Base-by-base conservation (phyloP, 2,797 vertebrate species). In the Neosilurus mollespiculum region DNA sequence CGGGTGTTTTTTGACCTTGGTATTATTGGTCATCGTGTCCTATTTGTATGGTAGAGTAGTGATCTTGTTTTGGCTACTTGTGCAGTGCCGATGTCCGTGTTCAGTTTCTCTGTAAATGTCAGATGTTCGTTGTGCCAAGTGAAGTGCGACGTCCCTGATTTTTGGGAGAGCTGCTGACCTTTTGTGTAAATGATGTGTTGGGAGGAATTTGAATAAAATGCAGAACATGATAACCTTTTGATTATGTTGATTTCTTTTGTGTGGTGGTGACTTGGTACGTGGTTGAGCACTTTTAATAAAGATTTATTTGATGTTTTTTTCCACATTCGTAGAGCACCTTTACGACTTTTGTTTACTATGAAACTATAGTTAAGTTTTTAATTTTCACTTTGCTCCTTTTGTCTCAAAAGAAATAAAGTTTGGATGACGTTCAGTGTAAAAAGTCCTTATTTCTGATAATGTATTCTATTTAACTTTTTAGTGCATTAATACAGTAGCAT, bases 101-200 rank as follows among this genome's bases (percentile, higher is more conserved):
- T 72, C 79, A 78, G 59, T 64, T 64, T 51, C 65, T 83, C 37
- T 49, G 78, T 85, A 64, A 75, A 78, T 81, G 24, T 73, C 53
- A 72, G 58, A n/a, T 26, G 53, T 82, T 64, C 14, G 7, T 53
- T 80, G 26, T 59, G 62, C 24, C 59, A 22, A 49, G 56, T 53
- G 3, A 54, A 71, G 59, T 80, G 67, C 26, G 58, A 2, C 49
- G 5, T 24, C n/a, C 83, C 2, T 83, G 78, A 54, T 65, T 78
- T 88, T 61, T 8, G 30, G 34, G 75, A 59, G 54, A 83, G 78
- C 30, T 2, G 65, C 9, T 53, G 16, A 49, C 66, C 75, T 84
- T 90, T 86, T 86, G 83, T 89, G 87, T 78, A 64, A 86, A 72
- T 78, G 65, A 73, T 30, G 20, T 78, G 34, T 61, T 70, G 34